These are phyloP conservation scores for Drosophila fungiperda DNA, from an alignment of 2,888 invertebrate genomes.

Conservation along the genomic window DNA sequence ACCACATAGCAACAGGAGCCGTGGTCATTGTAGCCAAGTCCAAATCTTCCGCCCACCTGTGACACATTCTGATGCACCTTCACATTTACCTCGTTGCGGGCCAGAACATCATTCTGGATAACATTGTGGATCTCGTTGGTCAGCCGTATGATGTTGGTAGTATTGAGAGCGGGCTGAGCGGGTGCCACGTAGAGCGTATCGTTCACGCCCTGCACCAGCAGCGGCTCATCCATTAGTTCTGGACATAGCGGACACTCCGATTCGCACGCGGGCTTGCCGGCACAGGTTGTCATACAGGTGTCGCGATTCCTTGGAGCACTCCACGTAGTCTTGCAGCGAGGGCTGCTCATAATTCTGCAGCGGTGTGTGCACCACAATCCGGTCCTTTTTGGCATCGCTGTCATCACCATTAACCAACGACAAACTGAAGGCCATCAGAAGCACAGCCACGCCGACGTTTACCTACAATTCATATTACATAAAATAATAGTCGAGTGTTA, in stretches of 20 bases:
- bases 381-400: slow-evolving; percentile 32
- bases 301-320: slow-evolving; percentile 68
- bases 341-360: slow-evolving; percentile 79
- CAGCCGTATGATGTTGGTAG: slow-evolving; percentile 79
- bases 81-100: slow-evolving; percentile 76
- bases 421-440: slow-evolving; percentile 19
- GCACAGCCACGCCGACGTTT: slow-evolving; percentile 1
- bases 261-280: slow-evolving; percentile 42
- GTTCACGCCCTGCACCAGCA: slow-evolving; percentile 80
- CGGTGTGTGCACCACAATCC: slow-evolving; percentile 77
- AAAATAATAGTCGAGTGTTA: slow-evolving; percentile 25
- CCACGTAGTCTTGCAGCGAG: slow-evolving; percentile 74
- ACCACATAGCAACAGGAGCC: slow-evolving; percentile 83
- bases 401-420: slow-evolving; percentile 19
- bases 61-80: slow-evolving; percentile 80
- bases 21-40: slow-evolving; percentile 80
- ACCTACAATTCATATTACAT: slow-evolving; percentile 22
- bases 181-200: slow-evolving; percentile 69
- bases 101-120: slow-evolving; percentile 75
- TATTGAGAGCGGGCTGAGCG: slow-evolving; percentile 55
- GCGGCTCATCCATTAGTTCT: slow-evolving; percentile 69
- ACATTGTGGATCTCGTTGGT: slow-evolving; percentile 82
- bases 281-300: slow-evolving; percentile 63
- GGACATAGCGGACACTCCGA: slow-evolving; percentile 78
- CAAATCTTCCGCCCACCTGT: slow-evolving; percentile 82